Evolutionary conservation across 2,888 invertebrate species (phyloP), one percentile per base, ranked within the genome.

Genomic region (Crocallis elinguaria): DNA sequence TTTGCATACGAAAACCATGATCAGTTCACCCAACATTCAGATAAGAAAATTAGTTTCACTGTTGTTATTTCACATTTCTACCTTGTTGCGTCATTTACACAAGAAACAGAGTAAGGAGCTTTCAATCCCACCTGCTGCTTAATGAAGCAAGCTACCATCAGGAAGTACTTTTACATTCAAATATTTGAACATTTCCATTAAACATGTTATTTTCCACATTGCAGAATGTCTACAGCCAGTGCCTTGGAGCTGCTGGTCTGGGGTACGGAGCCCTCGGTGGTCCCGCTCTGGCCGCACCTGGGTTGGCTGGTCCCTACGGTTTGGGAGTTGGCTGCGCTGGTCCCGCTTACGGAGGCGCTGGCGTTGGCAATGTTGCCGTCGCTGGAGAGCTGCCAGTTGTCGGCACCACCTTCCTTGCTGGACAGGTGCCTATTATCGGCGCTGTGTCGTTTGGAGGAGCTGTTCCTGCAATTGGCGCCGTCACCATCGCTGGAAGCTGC

Each of bases 401-500:
- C 11, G 79, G 81, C 36, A 60, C 50, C 9, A 67, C 78, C 6
- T 54, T 56, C 19, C 58, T 81, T 21, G 64, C 60, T 11, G 82
- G 81, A 14, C 69, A 69, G 25, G 66, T 82, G 23, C 75, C 79
- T 9, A 70, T 79, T 42, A 53, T 76, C 36, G 78, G 78, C 12
- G 68, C 73, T 33, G 80, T 81, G 12, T 51, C 41, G 13, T 73
- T 79, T 57, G 67, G 80, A 23, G 82, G 82, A 13, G 48, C 50
- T 11, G 68, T 80, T n/a, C 69, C 71, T 11, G 77, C 81, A 45
- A 66, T 64, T 46, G 83, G 83, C 19, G 49, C 66, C 2, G 79
- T 80, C 33, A 65, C 74, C 30, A 77, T 82, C 48, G 44, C 68
- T 9, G 81, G 79, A 2, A 65, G 68, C 43, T 79, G 79, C 53